phyloP scores from a whole-genome alignment of 2,797 vertebrate genomes.

The Ambastaia sidthimunki region DNA sequence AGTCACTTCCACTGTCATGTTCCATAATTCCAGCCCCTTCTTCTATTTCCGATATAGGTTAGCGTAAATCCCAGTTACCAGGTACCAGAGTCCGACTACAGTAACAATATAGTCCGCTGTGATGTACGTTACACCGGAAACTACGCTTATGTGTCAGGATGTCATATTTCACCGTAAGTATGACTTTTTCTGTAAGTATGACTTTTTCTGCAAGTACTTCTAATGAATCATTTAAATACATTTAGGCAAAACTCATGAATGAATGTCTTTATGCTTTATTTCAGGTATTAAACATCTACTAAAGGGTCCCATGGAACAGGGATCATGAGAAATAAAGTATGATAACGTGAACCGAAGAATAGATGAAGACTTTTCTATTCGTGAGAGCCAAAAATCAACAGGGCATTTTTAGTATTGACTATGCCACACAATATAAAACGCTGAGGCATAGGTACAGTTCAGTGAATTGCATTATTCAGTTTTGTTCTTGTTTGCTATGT shows the following conservation, averaged over 20 bases:
- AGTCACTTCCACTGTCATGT: background rate
- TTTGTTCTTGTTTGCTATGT: conserved; percentile 6
- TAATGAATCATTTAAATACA: background rate
- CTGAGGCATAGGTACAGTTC: conserved; percentile 15
- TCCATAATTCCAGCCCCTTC: conserved; percentile 8
- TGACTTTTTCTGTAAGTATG: background rate
- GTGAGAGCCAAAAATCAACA: conserved; percentile 3
- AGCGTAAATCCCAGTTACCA: conserved; percentile 93
- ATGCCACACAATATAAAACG: conserved; percentile 14
- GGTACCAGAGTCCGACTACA: conserved; percentile 93
- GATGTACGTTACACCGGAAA: conserved; percentile 94
- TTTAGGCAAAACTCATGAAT: background rate
- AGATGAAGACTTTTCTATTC: background rate
- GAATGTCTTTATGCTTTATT: conserved; percentile 41
- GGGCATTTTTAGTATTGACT: background rate
- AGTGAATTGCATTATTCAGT: background rate
- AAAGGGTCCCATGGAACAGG: conserved; percentile 12
- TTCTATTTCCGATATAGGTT: conserved; percentile 76
- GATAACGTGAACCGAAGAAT: conserved; percentile 13
- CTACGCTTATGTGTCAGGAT: conserved; percentile 91
- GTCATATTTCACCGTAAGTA: conserved; percentile 92
- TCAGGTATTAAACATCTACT: conserved; percentile 71
- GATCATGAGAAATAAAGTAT: conserved; percentile 23
- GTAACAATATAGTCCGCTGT: conserved; percentile 93
- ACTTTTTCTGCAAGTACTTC: background rate